Evolutionary conservation across 2,113 vertebrate genomes (phyloP).

Genomic region (Scomber scombrus): DNA sequence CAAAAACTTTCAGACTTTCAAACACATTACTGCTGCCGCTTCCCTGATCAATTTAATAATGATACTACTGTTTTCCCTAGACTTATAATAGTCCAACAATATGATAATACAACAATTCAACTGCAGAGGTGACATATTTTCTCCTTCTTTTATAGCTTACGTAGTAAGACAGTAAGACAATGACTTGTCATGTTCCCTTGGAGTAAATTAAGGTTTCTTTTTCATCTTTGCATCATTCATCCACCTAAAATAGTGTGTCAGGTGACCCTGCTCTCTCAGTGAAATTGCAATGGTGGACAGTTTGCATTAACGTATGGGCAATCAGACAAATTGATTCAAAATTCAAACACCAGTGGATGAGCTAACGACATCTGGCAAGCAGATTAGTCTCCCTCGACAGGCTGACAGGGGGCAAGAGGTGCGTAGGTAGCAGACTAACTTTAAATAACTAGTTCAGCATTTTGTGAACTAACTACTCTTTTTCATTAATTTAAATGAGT

Average conservation of each 20-base stretch:
- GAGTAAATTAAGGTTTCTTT: neutral
- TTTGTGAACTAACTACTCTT: neutral
- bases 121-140: neutral
- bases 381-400: slow-evolving; percentile 59
- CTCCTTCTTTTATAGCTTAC: neutral
- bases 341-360: slow-evolving; percentile 52
- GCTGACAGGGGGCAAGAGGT: slow-evolving; percentile 2
- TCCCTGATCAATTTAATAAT: neutral
- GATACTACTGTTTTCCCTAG: neutral
- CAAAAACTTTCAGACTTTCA: too few relatives aligned
- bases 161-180: neutral
- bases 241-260: slow-evolving; percentile 12
- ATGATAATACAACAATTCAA: neutral
- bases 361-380: slow-evolving; percentile 72
- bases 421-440: slow-evolving; percentile 15
- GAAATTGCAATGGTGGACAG: slow-evolving; percentile 33
- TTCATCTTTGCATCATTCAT: neutral
- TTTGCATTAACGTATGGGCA: slow-evolving; percentile 58
- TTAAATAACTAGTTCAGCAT: slow-evolving; percentile 2
- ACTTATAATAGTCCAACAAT: neutral
- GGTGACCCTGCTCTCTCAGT: slow-evolving; percentile 14
- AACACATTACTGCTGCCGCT: too few relatives aligned
- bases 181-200: neutral
- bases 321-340: slow-evolving; percentile 69
- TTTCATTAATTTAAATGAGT: neutral